Conservation (phyloP, 2,113 vertebrate genomes). For the Chaetodon trifascialis region DNA sequence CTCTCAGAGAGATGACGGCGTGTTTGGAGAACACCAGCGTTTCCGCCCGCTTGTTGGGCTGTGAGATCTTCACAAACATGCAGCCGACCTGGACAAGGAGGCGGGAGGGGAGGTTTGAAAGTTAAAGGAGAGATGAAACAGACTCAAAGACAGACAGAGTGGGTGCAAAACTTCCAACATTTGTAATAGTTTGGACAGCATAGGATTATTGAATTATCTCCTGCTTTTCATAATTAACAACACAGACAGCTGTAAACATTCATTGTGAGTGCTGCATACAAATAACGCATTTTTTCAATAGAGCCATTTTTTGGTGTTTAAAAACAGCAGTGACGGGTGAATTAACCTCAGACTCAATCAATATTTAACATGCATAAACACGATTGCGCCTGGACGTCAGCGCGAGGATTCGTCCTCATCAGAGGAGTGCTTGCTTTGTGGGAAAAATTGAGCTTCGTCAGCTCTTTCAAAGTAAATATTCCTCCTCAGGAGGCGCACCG, state of each 20-base stretch:
- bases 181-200: neutral
- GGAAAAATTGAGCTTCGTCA: slow-evolving; percentile 26
- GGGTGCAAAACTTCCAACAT: neutral
- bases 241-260: slow-evolving; percentile 11
- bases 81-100: slow-evolving; percentile 82
- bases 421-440: slow-evolving; percentile 28
- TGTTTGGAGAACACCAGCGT: slow-evolving; percentile 87
- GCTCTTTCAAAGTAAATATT: slow-evolving; percentile 37
- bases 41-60: slow-evolving; percentile 88
- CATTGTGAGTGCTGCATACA: slow-evolving; percentile 15
- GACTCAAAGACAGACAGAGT: neutral
- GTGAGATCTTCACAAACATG: slow-evolving; percentile 89
- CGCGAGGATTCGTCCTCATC: slow-evolving; percentile 40
- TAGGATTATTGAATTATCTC: slow-evolving; percentile 3
- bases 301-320: neutral
- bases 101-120: neutral
- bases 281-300: slow-evolving; percentile 3
- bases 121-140: neutral
- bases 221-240: slow-evolving; percentile 15
- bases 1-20: slow-evolving; percentile 85
- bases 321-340: slow-evolving; percentile 36
- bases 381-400: slow-evolving; percentile 6
- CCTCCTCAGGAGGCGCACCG: slow-evolving; percentile 12
- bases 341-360: slow-evolving; percentile 41
- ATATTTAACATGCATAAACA: slow-evolving; percentile 52